These are phyloP conservation scores for Drosophila prosaltans DNA, from an alignment of 1,140 invertebrate genomes.

Conservation along the genomic window DNA sequence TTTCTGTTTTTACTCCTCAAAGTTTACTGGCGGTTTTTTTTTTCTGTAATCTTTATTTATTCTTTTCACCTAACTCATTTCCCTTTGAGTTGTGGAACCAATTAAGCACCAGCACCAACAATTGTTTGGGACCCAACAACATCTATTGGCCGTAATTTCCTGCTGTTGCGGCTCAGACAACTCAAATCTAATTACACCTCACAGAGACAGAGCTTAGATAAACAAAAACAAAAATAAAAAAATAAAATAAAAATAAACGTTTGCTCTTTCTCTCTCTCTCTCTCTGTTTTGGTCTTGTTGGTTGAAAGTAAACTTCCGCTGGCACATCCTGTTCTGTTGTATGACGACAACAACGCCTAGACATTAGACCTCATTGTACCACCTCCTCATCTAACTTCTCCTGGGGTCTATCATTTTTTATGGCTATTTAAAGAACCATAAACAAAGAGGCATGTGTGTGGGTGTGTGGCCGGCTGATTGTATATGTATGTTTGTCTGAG, in stretches of 20 bases:
- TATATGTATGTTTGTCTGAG: conserved; percentile 14
- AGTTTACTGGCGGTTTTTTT: not conserved
- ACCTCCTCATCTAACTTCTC: not conserved
- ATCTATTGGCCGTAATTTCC: conserved; percentile 62
- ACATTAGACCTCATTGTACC: conserved; percentile 14
- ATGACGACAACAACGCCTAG: conserved; percentile 18
- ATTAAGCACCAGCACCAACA: conserved; percentile 1
- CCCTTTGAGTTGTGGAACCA: not conserved
- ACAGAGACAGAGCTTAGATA: conserved; percentile 20
- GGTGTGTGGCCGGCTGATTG: not conserved
- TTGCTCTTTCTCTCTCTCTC: conserved; percentile 2
- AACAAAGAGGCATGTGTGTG: conserved; percentile 39
- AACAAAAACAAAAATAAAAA: conserved; percentile 4
- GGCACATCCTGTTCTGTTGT: conserved; percentile 62
- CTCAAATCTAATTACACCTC: conserved; percentile 48
- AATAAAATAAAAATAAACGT: conserved; percentile 28
- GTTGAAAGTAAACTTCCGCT: conserved; percentile 67
- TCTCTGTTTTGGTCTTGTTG: conserved; percentile 53
- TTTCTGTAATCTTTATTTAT: not conserved
- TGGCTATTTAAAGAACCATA: conserved; percentile 72
- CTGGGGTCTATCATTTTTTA: conserved; percentile 72
- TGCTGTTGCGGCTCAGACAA: conserved; percentile 23
- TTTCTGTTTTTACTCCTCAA: not conserved
- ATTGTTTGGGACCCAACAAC: conserved; percentile 33
- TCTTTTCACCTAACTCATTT: not conserved